Evolutionary conservation across 2,113 vertebrate genomes (phyloP).

Genomic region (Chamaetylas fuelleborni): DNA sequence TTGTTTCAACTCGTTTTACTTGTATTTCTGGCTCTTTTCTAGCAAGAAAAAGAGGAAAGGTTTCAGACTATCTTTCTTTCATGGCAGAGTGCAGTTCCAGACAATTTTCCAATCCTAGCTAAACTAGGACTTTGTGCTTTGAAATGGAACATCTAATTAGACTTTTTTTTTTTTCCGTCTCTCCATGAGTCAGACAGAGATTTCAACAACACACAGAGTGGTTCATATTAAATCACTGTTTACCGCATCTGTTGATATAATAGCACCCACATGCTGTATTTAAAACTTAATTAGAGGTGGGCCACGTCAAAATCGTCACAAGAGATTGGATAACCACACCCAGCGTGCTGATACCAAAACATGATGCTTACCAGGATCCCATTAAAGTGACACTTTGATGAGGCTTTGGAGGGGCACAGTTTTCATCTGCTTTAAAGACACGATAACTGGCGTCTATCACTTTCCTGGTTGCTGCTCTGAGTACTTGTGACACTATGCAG

Average conservation of each 20-base stretch:
- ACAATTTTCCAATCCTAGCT: neutral
- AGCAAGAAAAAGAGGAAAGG: neutral
- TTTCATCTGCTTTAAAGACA: neutral
- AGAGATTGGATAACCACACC: constrained; percentile 30
- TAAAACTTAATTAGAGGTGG: constrained; percentile 61
- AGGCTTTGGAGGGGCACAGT: neutral
- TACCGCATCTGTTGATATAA: constrained; percentile 46
- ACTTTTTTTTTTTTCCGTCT: constrained; percentile 14
- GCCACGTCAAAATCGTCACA: neutral
- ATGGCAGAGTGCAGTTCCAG: neutral
- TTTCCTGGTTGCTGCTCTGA: neutral
- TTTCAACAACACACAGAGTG: constrained; percentile 34
- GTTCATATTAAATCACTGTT: constrained; percentile 63
- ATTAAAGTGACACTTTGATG: neutral
- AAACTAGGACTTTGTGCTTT: neutral
- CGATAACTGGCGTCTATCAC: neutral
- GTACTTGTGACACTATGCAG: neutral
- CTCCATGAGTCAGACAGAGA: constrained; percentile 48
- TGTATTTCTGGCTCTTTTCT: neutral
- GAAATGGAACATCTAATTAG: constrained; percentile 26
- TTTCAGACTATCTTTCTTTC: neutral
- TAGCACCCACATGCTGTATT: constrained; percentile 40
- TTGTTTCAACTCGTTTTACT: neutral
- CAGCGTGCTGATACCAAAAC: neutral
- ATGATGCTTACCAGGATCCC: neutral